phyloP scores from a whole-genome alignment of 2,888 invertebrate species.

The Hydropsyche betteni region DNA sequence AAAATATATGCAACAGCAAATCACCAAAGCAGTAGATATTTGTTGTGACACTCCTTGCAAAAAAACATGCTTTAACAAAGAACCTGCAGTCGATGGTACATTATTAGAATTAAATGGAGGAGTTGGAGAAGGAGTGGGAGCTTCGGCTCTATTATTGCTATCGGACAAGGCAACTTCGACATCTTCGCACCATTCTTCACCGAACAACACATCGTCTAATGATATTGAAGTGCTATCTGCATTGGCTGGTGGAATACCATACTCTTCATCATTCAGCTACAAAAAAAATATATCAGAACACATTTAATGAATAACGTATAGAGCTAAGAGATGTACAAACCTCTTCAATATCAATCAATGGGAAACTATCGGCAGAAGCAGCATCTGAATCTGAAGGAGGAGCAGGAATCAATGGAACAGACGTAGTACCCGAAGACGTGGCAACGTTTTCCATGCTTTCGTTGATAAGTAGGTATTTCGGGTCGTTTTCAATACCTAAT shows the following conservation, averaged over 20 bases:
- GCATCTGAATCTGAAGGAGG: slow-evolving; percentile 71
- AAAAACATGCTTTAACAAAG: slow-evolving; percentile 79
- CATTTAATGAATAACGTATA: background rate
- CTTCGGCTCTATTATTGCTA: background rate
- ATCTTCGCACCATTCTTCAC: slow-evolving; percentile 52
- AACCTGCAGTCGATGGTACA: slow-evolving; percentile 63
- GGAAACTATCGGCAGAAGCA: slow-evolving; percentile 74
- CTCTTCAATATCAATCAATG: slow-evolving; percentile 76
- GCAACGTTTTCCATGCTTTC: slow-evolving; percentile 26
- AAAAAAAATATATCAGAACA: slow-evolving; percentile 51
- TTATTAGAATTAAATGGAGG: slow-evolving; percentile 57
- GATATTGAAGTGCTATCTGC: slow-evolving; percentile 87
- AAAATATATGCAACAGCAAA: slow-evolving; percentile 53
- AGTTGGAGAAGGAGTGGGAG: slow-evolving; percentile 57
- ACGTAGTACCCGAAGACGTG: slow-evolving; percentile 21
- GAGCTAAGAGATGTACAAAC: slow-evolving; percentile 57
- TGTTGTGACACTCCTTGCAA: slow-evolving; percentile 91
- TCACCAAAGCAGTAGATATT: slow-evolving; percentile 84
- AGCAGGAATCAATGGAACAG: background rate
- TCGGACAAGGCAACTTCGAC: slow-evolving; percentile 56
- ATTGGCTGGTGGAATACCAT: slow-evolving; percentile 80
- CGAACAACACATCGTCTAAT: slow-evolving; percentile 64
- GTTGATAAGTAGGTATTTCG: slow-evolving; percentile 27
- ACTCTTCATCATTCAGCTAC: slow-evolving; percentile 83
- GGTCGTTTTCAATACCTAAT: too few species aligned